Percentiles rank a stretch among this genome's conserved stretches.
These are phyloP conservation scores for Mus pahari DNA, from an alignment of 2,113 vertebrate genomes.

Conservation along the genomic window DNA sequence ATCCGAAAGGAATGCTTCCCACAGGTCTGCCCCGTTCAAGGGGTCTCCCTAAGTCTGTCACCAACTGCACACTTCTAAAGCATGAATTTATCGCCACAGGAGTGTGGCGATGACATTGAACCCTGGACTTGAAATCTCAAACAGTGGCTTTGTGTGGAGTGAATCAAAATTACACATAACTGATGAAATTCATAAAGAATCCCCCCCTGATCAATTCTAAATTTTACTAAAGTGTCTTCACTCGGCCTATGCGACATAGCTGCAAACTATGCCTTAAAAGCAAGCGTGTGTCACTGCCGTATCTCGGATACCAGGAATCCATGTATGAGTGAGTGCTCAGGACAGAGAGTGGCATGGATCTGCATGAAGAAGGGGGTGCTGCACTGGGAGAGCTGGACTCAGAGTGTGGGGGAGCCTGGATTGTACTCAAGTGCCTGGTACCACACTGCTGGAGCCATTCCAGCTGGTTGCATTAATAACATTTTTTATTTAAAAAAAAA, in stretches of 20 bases:
- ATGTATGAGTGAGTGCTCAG: background rate
- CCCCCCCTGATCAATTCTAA: background rate
- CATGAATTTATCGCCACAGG: fast-evolving
- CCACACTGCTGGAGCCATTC: background rate
- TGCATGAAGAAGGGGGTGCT: background rate
- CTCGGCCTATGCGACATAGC: background rate
- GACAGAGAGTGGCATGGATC: background rate
- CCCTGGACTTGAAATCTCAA: background rate
- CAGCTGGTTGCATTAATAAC: background rate
- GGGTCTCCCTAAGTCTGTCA: background rate
- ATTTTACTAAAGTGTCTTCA: background rate
- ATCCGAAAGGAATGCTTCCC: fast-evolving
- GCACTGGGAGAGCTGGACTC: background rate
- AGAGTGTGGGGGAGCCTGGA: too few species aligned
- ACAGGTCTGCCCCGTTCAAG: background rate
- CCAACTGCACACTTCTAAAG: background rate
- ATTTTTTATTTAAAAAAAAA: background rate
- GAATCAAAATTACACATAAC: background rate
- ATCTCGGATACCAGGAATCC: background rate
- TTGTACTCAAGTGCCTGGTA: fast-evolving
- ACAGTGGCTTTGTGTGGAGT: fast-evolving
- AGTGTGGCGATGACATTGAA: fast-evolving
- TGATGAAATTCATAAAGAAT: background rate
- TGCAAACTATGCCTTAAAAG: background rate
- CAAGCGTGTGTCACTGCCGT: background rate